These are phyloP conservation scores for Habroteleia sp. DNA, from an alignment of 2,888 invertebrate genomes.

Conservation along the genomic window DNA sequence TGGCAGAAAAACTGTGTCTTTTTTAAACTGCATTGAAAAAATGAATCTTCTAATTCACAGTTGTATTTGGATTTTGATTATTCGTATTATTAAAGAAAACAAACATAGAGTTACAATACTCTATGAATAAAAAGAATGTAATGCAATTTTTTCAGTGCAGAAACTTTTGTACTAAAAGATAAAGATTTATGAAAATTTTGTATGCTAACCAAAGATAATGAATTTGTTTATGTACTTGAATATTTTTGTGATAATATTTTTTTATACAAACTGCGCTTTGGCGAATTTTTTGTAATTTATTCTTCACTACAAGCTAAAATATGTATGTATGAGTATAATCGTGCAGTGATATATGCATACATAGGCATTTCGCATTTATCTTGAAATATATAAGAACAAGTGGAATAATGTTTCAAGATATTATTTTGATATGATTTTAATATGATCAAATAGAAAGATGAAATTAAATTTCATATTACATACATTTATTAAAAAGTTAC, in stretches of 20 bases:
- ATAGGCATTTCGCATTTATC: conserved; percentile 3
- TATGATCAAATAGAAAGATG: not conserved
- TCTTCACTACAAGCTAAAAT: conserved; percentile 23
- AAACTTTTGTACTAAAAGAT: conserved; percentile 29
- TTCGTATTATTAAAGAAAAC: no score
- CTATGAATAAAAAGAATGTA: not conserved
- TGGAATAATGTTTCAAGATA: conserved; percentile 24
- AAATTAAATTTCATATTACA: not conserved
- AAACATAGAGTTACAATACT: not conserved
- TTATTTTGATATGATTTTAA: not conserved
- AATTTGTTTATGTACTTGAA: conserved; percentile 39
- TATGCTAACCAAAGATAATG: conserved; percentile 27
- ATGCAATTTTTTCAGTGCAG: conserved; percentile 39
- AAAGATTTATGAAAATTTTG: conserved; percentile 30
- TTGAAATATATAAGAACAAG: conserved; percentile 18
- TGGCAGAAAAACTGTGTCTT: conserved; percentile 45
- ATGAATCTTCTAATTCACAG: not conserved
- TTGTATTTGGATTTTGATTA: no score
- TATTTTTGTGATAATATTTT: conserved; percentile 35
- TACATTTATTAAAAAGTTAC: no score
- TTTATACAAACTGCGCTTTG: conserved; percentile 34
- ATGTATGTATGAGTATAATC: conserved; percentile 12
- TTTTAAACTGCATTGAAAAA: conserved; percentile 47
- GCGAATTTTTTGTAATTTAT: conserved; percentile 32
- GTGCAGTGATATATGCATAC: conserved; percentile 11